Base-by-base conservation (phyloP, 2,888 invertebrate genomes). In the Agrilus mali region DNA sequence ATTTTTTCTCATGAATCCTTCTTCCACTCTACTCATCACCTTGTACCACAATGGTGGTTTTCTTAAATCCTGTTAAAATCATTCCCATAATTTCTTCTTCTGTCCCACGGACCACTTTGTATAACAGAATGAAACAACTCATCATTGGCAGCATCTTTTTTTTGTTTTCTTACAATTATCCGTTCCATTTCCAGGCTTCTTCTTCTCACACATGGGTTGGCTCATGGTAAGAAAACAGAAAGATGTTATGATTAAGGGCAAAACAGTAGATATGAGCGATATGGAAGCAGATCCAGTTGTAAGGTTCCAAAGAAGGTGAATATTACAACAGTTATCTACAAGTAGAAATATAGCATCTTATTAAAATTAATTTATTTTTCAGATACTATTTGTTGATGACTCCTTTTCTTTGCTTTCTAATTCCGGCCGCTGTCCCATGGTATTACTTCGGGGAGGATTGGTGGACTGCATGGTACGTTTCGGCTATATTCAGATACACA, bases 151-250 rank as follows among this genome's bases (percentile, higher is more conserved):
- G n/a, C n/a, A n/a, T n/a, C n/a, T n/a, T 6, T 4, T 17, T 17
- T 17, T 17, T 20, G 7, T 20, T 20, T 20, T 20, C 7, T 6
- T 20, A 17, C 2, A 4, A 17, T 4, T 20, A 6, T 20, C 7
- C 3, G 4, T 20, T 27, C 10, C 10, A 27, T 37, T 44, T 46
- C 2, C 33, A 51, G 52, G 64, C 1, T 93, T 95, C 71, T 94
- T 95, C 72, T 95, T 94, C 68, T 82, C 92, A 0, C 95, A 95
- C 65, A 85, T 94, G 61, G 95, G 95, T 15, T 95, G 95, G 95
- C 69, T 95, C 51, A 73, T 93, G 72, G 69, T 84, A 40, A 77
- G 80, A 49, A 95, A 95, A 63, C 94, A 94, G 63, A 85, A 82
- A 34, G 88, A 89, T 48, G 90, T 95, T n/a, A 80, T 80, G 52